Percentiles rank a stretch among this genome's conserved stretches.
These are phyloP conservation scores for Phasianus colchicus DNA, from an alignment of 2,113 vertebrate species.

Conservation along the genomic window DNA sequence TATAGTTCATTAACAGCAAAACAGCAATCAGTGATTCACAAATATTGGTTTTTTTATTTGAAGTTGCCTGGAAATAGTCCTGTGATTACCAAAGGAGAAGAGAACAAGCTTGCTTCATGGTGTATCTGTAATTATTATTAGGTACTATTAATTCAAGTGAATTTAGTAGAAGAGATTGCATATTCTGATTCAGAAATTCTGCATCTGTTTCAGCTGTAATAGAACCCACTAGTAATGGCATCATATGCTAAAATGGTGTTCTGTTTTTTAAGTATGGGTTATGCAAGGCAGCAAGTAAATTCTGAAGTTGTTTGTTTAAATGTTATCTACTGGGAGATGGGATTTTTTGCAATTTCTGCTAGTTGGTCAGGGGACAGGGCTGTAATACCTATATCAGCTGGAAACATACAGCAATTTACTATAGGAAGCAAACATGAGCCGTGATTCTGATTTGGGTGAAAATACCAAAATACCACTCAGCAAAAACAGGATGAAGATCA, in stretches of 20 bases:
- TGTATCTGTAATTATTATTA: neutral
- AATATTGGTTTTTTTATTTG: constrained; percentile 1
- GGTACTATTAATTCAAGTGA: neutral
- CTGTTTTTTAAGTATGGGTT: neutral
- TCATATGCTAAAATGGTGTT: neutral
- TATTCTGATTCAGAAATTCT: neutral
- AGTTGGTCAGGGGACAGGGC: neutral
- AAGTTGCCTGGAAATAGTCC: neutral
- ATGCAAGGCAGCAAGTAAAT: neutral
- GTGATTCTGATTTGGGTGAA: neutral
- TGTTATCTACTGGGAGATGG: neutral
- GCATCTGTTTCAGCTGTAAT: neutral
- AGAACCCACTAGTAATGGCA: neutral
- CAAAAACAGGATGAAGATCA: rapidly evolving
- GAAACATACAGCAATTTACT: neutral
- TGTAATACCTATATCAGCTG: neutral
- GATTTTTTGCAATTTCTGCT: neutral
- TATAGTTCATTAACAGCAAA: neutral
- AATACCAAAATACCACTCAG: neutral
- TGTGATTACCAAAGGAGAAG: neutral
- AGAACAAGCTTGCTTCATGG: neutral
- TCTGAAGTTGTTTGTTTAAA: neutral
- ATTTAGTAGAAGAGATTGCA: neutral
- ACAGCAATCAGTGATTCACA: neutral
- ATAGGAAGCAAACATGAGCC: neutral